These are phyloP conservation scores for Sciurus carolinensis DNA, from an alignment of 2,797 vertebrate species.

Conservation along the genomic window DNA sequence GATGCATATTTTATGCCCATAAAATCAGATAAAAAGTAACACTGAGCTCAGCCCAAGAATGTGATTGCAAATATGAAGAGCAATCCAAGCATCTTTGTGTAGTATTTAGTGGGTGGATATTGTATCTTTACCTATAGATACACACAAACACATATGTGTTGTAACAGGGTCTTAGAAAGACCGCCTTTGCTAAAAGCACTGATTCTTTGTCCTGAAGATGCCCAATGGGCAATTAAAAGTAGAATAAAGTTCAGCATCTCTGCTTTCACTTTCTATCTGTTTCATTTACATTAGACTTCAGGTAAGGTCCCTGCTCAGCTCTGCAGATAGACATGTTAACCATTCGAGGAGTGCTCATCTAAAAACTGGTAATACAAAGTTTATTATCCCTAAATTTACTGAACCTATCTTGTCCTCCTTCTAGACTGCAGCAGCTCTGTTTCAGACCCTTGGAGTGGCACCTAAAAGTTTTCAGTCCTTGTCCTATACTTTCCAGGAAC, in stretches of 20 bases:
- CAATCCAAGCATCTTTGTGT: neutral
- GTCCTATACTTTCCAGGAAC: neutral
- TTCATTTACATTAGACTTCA: neutral
- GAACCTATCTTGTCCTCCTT: neutral
- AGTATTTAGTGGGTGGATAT: neutral
- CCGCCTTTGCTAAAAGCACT: neutral
- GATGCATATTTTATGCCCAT: neutral
- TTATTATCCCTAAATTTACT: neutral
- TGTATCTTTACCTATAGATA: neutral
- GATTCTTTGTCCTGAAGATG: neutral
- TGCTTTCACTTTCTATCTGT: neutral
- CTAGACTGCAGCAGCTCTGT: neutral
- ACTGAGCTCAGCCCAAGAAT: neutral
- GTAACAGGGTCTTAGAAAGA: neutral
- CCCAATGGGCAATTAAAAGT: neutral
- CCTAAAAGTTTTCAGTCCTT: neutral
- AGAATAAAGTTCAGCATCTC: neutral
- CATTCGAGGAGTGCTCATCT: neutral
- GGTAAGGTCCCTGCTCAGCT: neutral
- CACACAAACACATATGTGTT: neutral
- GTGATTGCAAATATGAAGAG: neutral
- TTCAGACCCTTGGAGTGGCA: neutral
- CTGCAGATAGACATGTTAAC: neutral
- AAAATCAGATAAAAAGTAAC: slow-evolving; percentile 39
- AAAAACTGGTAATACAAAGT: neutral